A percentile compares a stretch with the other conserved stretches of the same genome.
These are phyloP conservation scores for Anarrhichthys ocellatus DNA, from an alignment of 2,113 vertebrate species.

Conservation along the genomic window DNA sequence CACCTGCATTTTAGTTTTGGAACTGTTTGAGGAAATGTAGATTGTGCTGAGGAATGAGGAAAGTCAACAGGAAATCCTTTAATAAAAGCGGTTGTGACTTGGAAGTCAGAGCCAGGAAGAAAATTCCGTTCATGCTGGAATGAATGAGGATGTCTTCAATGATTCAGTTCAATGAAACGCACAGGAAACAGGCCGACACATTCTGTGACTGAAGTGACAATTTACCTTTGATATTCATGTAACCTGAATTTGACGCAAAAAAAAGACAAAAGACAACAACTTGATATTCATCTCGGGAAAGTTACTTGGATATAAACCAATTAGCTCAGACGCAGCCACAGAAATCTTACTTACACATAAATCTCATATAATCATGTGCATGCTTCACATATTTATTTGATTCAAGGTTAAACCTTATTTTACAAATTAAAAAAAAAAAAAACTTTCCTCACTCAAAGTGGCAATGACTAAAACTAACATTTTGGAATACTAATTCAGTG, in stretches of 20 bases:
- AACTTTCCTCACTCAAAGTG: neutral
- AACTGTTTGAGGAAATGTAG: constrained; percentile 26
- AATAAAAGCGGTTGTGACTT: neutral
- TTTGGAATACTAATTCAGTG: constrained; percentile 17
- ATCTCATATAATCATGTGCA: neutral
- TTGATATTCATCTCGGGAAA: neutral
- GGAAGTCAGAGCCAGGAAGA: neutral
- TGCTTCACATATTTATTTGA: neutral
- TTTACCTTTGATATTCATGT: neutral
- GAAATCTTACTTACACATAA: neutral
- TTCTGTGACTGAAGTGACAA: neutral
- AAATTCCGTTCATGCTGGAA: neutral
- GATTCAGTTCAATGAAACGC: neutral
- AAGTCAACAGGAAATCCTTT: constrained; percentile 67
- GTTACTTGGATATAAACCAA: neutral
- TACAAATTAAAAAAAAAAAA: neutral
- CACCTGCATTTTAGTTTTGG: neutral
- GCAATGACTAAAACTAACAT: constrained; percentile 48
- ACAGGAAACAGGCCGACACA: neutral
- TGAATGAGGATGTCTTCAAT: neutral
- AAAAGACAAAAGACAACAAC: neutral
- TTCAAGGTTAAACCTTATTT: constrained; percentile 3
- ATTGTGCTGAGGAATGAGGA: constrained; percentile 43
- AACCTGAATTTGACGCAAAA: neutral
- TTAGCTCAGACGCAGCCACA: neutral